phyloP scores from a whole-genome alignment of 1,140 invertebrate genomes.

The Daktulosphaira vitifoliae region DNA sequence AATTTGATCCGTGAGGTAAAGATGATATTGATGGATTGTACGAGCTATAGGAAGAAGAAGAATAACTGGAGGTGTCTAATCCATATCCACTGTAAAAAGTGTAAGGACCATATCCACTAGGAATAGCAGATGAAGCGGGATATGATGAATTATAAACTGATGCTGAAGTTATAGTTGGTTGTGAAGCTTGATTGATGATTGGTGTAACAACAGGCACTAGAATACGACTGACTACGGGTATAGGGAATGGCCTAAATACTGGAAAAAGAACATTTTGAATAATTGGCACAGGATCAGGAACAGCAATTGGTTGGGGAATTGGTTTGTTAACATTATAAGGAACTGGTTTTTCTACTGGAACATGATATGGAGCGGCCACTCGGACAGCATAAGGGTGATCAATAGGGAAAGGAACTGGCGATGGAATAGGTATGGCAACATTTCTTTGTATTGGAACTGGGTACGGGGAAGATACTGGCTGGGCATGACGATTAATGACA shows the following conservation, averaged over 20 bases:
- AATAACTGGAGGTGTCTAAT: neutral
- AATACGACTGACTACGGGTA: constrained; percentile 20
- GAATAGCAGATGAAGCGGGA: neutral
- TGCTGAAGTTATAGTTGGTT: neutral
- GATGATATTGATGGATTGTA: neutral
- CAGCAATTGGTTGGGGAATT: constrained; percentile 8
- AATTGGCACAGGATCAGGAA: constrained; percentile 20
- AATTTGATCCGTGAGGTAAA: neutral
- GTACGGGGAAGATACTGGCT: constrained; percentile 30
- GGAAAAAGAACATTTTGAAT: constrained; percentile 29
- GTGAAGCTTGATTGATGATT: neutral
- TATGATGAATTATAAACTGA: neutral
- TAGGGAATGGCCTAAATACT: constrained; percentile 28
- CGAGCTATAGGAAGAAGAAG: neutral
- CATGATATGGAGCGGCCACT: constrained; percentile 29
- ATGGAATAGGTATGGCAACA: constrained; percentile 32
- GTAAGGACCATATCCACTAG: constrained; percentile 2
- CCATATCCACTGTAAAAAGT: neutral
- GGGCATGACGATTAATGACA: constrained; percentile 25
- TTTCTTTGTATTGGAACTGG: constrained; percentile 15
- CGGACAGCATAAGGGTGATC: constrained; percentile 29
- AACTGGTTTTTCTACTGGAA: constrained; percentile 25
- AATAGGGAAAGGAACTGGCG: constrained; percentile 32
- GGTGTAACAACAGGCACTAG: constrained; percentile 22
- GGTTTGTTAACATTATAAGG: constrained; percentile 28